Evolutionary conservation across 2,888 invertebrate species (phyloP).

Genomic region (Gymnocheta viridis): DNA sequence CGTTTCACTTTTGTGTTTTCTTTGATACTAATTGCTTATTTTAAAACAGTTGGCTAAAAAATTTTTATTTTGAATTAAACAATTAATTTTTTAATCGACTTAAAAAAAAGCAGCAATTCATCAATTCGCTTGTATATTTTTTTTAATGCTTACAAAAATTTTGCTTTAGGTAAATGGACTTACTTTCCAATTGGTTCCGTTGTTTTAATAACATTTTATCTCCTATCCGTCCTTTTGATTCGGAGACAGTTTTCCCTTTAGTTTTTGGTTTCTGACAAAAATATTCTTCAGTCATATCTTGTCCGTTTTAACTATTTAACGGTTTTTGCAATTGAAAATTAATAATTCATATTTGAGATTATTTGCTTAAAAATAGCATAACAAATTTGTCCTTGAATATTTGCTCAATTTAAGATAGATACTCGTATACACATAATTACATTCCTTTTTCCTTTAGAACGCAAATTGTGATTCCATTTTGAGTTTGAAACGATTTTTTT

Average conservation of each 20-base stretch:
- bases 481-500: neutral
- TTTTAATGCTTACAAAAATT: too few species aligned
- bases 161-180: too few species aligned
- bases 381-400: neutral
- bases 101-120: neutral
- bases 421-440: neutral
- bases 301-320: neutral
- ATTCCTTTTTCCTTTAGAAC: neutral
- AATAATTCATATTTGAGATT: neutral
- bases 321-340: neutral
- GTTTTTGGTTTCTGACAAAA: neutral
- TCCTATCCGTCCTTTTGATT: too few species aligned
- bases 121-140: too few species aligned
- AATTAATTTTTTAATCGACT: neutral
- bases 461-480: neutral
- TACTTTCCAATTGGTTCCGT: too few species aligned
- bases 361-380: neutral
- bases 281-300: neutral
- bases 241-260: too few species aligned
- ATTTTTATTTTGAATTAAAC: neutral
- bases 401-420: slow-evolving; percentile 21
- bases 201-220: too few species aligned
- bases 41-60: neutral
- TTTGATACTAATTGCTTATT: neutral
- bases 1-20: slow-evolving; percentile 27